Base-by-base conservation (phyloP, 2,797 vertebrate species). In the Pampus argenteus region DNA sequence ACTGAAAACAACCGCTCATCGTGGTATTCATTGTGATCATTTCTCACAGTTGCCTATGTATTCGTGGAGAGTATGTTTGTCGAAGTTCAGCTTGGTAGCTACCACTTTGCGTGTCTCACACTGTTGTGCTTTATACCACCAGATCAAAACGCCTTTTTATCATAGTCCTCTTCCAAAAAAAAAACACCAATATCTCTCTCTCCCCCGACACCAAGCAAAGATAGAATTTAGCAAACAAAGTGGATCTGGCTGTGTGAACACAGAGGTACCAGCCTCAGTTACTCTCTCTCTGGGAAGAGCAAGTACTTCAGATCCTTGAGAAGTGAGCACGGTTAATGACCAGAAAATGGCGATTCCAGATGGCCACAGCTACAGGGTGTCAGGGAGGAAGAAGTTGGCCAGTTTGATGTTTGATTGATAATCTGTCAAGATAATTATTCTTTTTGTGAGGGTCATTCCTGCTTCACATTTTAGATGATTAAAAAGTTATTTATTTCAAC, bases 311-410 rank as follows among this genome's bases (percentile, higher is more conserved):
- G 57, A 74, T 61, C 64, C 52, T 64, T 49, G 17, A 77, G 54
- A 74, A 51, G 76, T 3, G 67, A 78, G 75, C 57, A 5, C 44
- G 51, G 80, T 85, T 90, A 89, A 91, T 89, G 78, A 90, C 73
- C 74, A 79, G 70, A 85, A 86, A 84, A 80, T 76, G 81, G 70
- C 38, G 6, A 3, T 68, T 86, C 90, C 91, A 93, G 88, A 92
- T 92, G 91, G 90, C 81, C 76, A 59, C 69, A 74, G 66, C 91
- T 90, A 76, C 78, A 60, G 88, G 89, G 87, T 76, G 73, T 86
- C 78, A 28, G 65, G 70, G 47, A 61, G 66, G 71, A 83, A 71
- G 34, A 78, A 72, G 58, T 66, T 64, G 81, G 67, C 71, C 66
- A 71, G 74, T 89, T 89, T 90, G 83, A 78, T 74, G 64, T 84